A percentile compares a stretch with the other conserved stretches of the same genome.
Evolutionary conservation across 2,113 vertebrate genomes (phyloP).

Genomic region (Buteo buteo): DNA sequence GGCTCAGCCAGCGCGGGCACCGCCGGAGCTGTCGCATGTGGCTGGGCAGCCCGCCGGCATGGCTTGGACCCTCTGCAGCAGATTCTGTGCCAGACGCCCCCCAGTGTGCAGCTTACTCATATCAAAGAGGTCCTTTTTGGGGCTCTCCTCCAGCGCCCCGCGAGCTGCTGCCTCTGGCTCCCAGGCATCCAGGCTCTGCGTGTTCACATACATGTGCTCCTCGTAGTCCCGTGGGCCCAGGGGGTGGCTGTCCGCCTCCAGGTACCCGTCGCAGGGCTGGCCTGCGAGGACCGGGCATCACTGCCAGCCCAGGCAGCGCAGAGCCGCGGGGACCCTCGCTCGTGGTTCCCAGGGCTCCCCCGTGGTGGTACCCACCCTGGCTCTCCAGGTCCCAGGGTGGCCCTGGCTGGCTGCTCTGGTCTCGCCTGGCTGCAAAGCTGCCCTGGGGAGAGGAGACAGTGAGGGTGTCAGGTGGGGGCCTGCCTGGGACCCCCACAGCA

Average conservation of each 20-base stretch:
- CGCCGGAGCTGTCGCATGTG: accelerated
- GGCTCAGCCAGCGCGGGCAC: background rate
- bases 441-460: constrained; percentile 58
- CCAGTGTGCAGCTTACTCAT: constrained; percentile 82
- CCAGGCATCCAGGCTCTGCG: constrained; percentile 80
- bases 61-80: background rate
- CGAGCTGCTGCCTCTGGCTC: constrained; percentile 10
- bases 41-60: background rate
- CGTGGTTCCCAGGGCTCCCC: accelerated
- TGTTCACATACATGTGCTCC: constrained; percentile 96
- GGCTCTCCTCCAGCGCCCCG: constrained; percentile 71
- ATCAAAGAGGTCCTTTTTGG: constrained; percentile 94
- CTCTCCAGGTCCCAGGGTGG: constrained; percentile 80
- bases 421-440: constrained; percentile 70
- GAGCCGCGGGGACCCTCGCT: accelerated
- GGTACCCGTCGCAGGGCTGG: constrained; percentile 82
- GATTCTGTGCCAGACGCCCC: background rate
- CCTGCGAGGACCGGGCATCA: background rate
- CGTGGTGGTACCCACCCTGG: background rate
- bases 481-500: accelerated
- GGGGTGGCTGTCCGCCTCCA: constrained; percentile 82
- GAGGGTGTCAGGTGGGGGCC: accelerated
- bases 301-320: background rate
- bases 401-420: constrained; percentile 52
- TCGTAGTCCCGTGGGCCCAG: constrained; percentile 83